Evolutionary conservation across 2,113 vertebrate species (phyloP), one percentile per base, ranked within the genome.

Genomic region (human (Homo sapiens)): DNA sequence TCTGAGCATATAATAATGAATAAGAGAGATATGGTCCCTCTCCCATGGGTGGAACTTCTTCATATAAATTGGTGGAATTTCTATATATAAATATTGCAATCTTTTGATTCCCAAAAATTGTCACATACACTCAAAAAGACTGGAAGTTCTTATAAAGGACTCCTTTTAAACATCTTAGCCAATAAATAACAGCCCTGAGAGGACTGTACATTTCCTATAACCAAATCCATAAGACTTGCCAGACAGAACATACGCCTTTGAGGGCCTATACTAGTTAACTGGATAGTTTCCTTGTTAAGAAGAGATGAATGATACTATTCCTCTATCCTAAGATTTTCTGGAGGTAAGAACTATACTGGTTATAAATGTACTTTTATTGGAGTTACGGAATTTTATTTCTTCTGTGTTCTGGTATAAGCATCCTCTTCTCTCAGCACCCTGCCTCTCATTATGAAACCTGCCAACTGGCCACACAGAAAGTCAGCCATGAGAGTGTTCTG

Each of bases 321-420:
- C 5, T 61, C 14, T 84, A 11, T 76, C 43, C 76, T 59, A 68
- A 93, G 59, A 70, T 59, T 95, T 76, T 84, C 57, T 82, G 32
- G 78, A 89, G 40, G 22, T 73, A 94, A 94, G 40, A 96, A 83
- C 78, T 80, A 64, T 43, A 92, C 83, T 66, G 70, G 32, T 89
- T 32, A 88, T 78, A 91, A 89, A 89, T 89, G 61, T 25, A 70
- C 23, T 95, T 75, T 81, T 82, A 30, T 64, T 52, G 57, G 61
- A 94, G 13, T 40, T 66, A 40, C 35, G 16, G 5, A 48, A 84
- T 84, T 81, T 66, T 76, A 94, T 89, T 93, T 96, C 48, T 93
- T 90, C 79, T 97, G 96, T 45, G 92, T 96, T 93, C 72, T 82
- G 78, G 90, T 73, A 40, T 20, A 88, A 93, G 27, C 23, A 83